Conservation (phyloP, 2,888 invertebrate species). For the Falcaria lacertinaria region DNA sequence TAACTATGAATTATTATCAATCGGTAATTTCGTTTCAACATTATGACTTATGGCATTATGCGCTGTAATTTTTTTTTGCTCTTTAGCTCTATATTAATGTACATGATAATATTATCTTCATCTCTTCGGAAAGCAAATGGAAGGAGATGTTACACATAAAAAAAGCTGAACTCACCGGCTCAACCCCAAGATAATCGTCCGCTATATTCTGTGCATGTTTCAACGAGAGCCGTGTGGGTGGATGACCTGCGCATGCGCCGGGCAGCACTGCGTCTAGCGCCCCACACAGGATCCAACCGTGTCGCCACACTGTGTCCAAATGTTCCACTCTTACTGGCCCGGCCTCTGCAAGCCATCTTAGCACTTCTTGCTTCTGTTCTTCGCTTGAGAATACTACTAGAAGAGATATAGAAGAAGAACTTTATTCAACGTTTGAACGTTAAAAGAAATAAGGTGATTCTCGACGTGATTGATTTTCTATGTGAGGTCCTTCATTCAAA, state of each 20-base stretch:
- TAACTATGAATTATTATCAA: no score
- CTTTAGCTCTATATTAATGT: no score
- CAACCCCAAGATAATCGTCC: slow-evolving; percentile 80
- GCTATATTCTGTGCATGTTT: slow-evolving; percentile 81
- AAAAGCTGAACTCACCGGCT: slow-evolving; percentile 64
- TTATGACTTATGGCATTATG: no score
- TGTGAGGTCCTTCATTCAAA: no score
- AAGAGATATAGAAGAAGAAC: slow-evolving; percentile 14
- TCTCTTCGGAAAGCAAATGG: no score
- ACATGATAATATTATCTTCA: no score
- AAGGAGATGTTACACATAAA: no score
- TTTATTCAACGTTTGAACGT: no score
- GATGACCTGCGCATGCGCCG: slow-evolving; percentile 80
- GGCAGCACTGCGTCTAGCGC: slow-evolving; percentile 80
- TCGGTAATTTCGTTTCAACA: no score
- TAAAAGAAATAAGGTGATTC: no score
- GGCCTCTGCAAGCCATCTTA: slow-evolving; percentile 65
- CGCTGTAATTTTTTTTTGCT: no score
- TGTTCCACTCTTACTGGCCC: slow-evolving; percentile 62
- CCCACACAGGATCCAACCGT: slow-evolving; percentile 81
- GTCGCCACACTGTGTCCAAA: slow-evolving; percentile 78
- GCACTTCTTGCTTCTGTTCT: slow-evolving; percentile 58
- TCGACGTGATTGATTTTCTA: no score
- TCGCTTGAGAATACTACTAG: slow-evolving; percentile 69
- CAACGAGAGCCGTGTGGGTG: slow-evolving; percentile 62